phyloP scores from a whole-genome alignment of 1,140 invertebrate genomes.

The Nephila pilipes region DNA sequence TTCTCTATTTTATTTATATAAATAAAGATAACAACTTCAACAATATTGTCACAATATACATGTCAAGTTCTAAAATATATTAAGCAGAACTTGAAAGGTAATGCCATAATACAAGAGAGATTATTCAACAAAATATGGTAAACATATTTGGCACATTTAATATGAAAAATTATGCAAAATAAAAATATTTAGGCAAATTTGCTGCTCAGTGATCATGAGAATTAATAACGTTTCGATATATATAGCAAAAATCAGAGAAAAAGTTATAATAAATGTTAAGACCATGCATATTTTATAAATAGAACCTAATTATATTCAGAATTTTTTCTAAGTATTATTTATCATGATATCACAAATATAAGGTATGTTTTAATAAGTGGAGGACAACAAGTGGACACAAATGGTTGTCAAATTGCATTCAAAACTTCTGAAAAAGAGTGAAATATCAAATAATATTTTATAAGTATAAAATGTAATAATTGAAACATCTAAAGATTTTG shows the following conservation, averaged over 20 bases:
- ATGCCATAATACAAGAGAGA: not conserved
- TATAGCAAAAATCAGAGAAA: not conserved
- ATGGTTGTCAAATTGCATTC: conserved; percentile 33
- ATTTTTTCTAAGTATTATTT: not conserved
- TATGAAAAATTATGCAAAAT: conserved; percentile 11
- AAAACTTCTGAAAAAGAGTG: not conserved
- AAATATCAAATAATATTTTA: conserved; percentile 51
- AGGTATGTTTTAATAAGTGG: not conserved
- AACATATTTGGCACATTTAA: conserved; percentile 37
- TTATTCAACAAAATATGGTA: not conserved
- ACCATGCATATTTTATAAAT: no score
- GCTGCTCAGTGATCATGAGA: conserved; percentile 38
- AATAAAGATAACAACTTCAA: not conserved
- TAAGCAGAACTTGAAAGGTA: not conserved
- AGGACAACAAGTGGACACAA: not conserved
- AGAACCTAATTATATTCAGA: not conserved
- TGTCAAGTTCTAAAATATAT: not conserved
- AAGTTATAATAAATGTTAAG: not conserved
- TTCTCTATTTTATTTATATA: not conserved
- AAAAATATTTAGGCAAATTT: not conserved
- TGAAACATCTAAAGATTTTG: conserved; percentile 42
- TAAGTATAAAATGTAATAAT: conserved; percentile 30
- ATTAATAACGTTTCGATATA: conserved; percentile 3
- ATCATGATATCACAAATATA: not conserved
- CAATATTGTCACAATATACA: not conserved